These are phyloP conservation scores for Oscheius myriophilus DNA, from an alignment of 2,888 invertebrate species.

Conservation along the genomic window DNA sequence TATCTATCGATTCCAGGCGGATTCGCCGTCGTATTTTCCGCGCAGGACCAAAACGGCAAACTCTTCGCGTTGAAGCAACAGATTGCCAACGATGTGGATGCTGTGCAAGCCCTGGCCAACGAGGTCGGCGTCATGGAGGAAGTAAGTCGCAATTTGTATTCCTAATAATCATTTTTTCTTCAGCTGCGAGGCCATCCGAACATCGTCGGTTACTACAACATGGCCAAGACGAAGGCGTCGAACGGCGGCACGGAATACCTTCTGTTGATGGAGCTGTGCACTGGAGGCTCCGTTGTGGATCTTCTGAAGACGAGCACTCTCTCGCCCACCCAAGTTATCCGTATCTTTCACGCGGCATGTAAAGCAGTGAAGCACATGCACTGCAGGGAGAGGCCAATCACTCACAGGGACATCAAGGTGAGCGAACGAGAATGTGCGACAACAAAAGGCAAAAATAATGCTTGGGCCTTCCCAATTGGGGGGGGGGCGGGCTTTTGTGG, in stretches of 20 bases:
- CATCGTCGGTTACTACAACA: constrained; percentile 79
- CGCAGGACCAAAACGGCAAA: constrained; percentile 72
- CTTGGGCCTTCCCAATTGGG: too few species aligned
- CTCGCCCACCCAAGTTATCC: constrained; percentile 75
- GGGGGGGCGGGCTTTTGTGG: too few species aligned
- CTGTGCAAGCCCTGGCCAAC: constrained; percentile 71
- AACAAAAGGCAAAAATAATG: too few species aligned
- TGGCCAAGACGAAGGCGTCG: constrained; percentile 82
- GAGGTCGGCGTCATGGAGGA: constrained; percentile 73
- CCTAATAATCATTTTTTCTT: neutral
- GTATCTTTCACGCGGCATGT: constrained; percentile 90
- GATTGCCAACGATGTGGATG: constrained; percentile 73
- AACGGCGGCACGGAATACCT: constrained; percentile 85
- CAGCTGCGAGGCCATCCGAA: constrained; percentile 87
- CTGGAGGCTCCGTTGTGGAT: constrained; percentile 71
- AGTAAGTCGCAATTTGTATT: constrained; percentile 5
- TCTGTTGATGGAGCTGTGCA: constrained; percentile 89
- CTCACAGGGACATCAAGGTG: constrained; percentile 93
- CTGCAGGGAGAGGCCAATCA: constrained; percentile 86
- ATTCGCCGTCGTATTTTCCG: constrained; percentile 74
- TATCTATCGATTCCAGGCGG: constrained; percentile 71
- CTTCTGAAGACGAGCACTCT: constrained; percentile 51
- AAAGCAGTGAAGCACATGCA: constrained; percentile 93
- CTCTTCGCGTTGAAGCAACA: constrained; percentile 75
- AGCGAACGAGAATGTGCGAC: too few species aligned